Percentiles rank a stretch among this genome's conserved stretches.
phyloP scores from a whole-genome alignment of 2,888 invertebrate genomes.

The Troides helena region DNA sequence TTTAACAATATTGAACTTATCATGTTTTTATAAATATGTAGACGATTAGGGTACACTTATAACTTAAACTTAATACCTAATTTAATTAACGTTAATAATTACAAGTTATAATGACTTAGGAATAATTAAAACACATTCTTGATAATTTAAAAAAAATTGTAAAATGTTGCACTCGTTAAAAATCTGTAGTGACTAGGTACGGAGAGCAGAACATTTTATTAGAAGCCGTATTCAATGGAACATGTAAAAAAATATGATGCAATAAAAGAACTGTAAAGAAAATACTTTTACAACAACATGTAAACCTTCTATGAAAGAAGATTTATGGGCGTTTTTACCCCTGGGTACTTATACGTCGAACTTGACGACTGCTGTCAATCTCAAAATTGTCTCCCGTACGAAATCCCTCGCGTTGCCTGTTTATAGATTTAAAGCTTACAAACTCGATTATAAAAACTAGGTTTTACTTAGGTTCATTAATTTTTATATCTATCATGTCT shows the following conservation, averaged over 20 bases:
- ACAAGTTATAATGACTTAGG: no score
- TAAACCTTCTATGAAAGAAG: conserved; percentile 52
- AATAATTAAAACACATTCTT: not conserved
- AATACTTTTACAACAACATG: conserved; percentile 40
- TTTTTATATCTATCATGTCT: not conserved
- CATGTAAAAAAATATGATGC: conserved; percentile 14
- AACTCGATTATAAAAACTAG: not conserved
- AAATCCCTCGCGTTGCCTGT: conserved; percentile 33
- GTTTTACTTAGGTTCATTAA: not conserved
- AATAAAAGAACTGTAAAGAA: conserved; percentile 17
- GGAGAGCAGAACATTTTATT: not conserved
- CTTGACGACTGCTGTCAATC: conserved; percentile 69
- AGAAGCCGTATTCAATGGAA: conserved; percentile 7
- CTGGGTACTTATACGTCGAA: conserved; percentile 56
- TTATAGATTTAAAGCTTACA: not conserved
- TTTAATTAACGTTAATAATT: no score
- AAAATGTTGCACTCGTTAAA: not conserved
- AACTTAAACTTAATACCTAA: no score
- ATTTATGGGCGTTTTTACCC: conserved; percentile 68
- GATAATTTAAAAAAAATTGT: not conserved
- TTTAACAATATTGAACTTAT: no score
- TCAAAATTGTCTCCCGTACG: conserved; percentile 55
- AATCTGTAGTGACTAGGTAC: not conserved
- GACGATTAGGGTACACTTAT: no score
- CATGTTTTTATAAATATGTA: no score